These are phyloP conservation scores for Lamprologus speciosus DNA, from an alignment of 2,113 vertebrate species.

Conservation along the genomic window DNA sequence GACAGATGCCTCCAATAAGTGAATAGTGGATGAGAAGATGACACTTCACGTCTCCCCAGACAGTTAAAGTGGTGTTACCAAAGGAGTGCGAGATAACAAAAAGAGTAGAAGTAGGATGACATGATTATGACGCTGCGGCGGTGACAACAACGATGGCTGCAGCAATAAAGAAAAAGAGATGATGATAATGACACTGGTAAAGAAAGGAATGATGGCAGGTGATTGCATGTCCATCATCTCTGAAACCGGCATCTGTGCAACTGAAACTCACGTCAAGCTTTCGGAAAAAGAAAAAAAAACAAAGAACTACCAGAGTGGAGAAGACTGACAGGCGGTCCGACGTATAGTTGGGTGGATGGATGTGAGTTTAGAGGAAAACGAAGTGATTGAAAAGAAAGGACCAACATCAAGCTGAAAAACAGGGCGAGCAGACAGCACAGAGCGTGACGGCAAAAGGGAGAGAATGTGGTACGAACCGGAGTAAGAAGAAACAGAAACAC, in stretches of 20 bases:
- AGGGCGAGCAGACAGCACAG: background rate
- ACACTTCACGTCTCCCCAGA: conserved; percentile 22
- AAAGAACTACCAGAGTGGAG: background rate
- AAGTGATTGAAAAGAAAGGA: background rate
- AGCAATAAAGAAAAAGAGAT: background rate
- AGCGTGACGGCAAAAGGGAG: background rate
- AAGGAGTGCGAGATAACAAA: background rate
- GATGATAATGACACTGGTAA: background rate
- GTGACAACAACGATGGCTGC: background rate
- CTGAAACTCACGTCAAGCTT: background rate
- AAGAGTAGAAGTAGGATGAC: background rate
- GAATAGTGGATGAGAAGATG: conserved; percentile 19
- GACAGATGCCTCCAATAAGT: conserved; percentile 31
- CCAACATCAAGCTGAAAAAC: background rate
- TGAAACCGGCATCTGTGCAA: background rate
- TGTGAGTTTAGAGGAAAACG: background rate
- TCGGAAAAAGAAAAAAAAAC: background rate
- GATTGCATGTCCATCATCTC: background rate
- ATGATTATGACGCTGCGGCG: background rate
- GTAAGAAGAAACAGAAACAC: conserved; percentile 10
- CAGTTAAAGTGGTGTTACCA: background rate
- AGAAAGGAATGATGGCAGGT: conserved; percentile 1
- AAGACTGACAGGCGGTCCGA: background rate
- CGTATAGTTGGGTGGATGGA: background rate
- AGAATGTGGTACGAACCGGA: background rate